Evolutionary conservation across 92 coral and sea anemone species (phyloP).

Genomic region (Meandrina meandrites): DNA sequence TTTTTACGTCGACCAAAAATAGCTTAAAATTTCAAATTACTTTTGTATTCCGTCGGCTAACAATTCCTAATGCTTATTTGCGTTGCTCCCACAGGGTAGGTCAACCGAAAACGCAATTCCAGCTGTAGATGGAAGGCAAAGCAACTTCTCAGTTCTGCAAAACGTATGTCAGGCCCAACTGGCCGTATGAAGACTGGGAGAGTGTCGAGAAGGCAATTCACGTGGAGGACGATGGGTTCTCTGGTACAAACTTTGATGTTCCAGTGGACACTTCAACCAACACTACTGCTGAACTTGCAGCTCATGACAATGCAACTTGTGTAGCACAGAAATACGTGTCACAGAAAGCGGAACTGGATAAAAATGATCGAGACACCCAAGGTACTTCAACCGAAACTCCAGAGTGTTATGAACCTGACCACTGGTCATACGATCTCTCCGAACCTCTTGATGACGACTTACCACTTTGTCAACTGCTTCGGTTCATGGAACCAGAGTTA

Average conservation of each 20-base stretch:
- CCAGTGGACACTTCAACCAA: not conserved
- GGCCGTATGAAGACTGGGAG: conserved; percentile 23
- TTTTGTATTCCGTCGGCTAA: too few relatives aligned
- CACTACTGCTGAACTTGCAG: not conserved
- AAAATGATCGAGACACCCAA: not conserved
- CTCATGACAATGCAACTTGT: not conserved
- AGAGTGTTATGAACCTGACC: not conserved
- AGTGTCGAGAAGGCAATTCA: not conserved
- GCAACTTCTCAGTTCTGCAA: not conserved
- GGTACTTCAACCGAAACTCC: too few relatives aligned
- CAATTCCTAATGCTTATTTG: too few relatives aligned
- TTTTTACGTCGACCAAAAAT: too few relatives aligned
- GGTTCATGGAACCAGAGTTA: conserved; percentile 45
- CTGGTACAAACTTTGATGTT: not conserved
- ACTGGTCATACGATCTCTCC: not conserved
- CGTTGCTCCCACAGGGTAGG: too few relatives aligned
- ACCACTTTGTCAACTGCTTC: conserved; percentile 44
- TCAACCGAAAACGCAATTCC: too few relatives aligned
- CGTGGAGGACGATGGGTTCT: not conserved
- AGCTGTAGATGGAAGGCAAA: conserved; percentile 14
- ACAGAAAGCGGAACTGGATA: not conserved
- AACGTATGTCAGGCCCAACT: not conserved
- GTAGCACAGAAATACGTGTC: not conserved
- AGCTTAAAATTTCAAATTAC: too few relatives aligned
- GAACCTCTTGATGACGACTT: conserved; percentile 14